A percentile compares a stretch with the other conserved stretches of the same genome.
phyloP scores from a whole-genome alignment of 2,797 vertebrate genomes.

The Heliangelus exortis region DNA sequence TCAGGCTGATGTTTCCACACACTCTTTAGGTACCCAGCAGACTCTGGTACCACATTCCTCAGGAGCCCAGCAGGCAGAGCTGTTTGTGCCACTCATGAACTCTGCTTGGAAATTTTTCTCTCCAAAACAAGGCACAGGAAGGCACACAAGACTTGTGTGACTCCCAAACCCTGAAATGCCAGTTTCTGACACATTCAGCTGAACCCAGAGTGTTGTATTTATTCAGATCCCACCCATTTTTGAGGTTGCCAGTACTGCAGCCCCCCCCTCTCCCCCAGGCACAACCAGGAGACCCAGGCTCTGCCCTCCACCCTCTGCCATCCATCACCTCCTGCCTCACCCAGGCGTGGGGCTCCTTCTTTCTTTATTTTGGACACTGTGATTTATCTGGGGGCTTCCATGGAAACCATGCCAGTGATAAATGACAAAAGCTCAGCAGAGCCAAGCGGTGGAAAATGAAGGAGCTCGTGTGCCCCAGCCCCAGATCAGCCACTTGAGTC shows the following conservation, averaged over 20 bases:
- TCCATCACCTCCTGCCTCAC: not conserved
- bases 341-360: not conserved
- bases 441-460: not conserved
- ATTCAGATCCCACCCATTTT: not conserved
- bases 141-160: not conserved
- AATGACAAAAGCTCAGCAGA: not conserved
- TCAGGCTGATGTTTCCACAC: not conserved
- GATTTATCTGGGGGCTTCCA: not conserved
- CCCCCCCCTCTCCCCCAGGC: not conserved
- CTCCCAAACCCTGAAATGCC: not conserved
- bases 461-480: not conserved
- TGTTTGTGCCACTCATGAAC: rapidly evolving
- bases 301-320: not conserved
- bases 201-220: not conserved
- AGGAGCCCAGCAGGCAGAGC: not conserved
- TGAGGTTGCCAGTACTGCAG: not conserved
- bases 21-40: not conserved
- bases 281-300: not conserved
- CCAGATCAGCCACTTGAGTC: not conserved
- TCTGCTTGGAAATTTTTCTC: not conserved
- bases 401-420: not conserved
- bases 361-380: not conserved
- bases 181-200: not conserved
- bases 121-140: not conserved
- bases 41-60: too few relatives aligned